Percentiles rank a stretch among this genome's conserved stretches.
These are phyloP conservation scores for Pollimyrus isidori DNA, from an alignment of 2,113 vertebrate genomes.

Conservation along the genomic window DNA sequence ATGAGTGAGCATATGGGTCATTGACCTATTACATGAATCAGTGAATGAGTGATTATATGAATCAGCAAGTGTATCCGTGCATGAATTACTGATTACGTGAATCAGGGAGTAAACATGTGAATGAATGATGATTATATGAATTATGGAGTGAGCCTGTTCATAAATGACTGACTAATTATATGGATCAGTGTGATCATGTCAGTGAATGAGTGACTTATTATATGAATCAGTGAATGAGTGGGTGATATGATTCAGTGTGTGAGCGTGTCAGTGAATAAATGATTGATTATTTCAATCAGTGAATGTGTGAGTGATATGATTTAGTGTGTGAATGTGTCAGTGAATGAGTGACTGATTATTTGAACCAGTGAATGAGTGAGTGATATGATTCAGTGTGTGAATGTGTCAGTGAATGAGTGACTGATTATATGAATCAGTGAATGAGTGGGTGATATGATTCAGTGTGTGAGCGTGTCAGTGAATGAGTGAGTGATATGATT, in stretches of 20 bases:
- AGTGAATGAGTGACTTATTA: background rate
- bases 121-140: background rate
- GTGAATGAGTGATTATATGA: background rate
- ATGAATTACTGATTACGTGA: background rate
- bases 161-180: background rate
- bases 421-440: background rate
- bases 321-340: too few relatives aligned
- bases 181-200: background rate
- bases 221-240: background rate
- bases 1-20: background rate
- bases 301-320: background rate
- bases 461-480: too few relatives aligned
- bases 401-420: background rate
- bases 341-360: background rate
- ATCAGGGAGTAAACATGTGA: background rate
- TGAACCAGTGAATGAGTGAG: background rate
- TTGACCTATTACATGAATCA: background rate
- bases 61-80: background rate
- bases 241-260: background rate
- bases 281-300: too few relatives aligned
- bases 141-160: background rate
- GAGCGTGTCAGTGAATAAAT: background rate
- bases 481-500: background rate
- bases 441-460: too few relatives aligned
- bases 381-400: background rate